Evolutionary conservation across 1,140 invertebrate species (phyloP).

Genomic region (Eueides isabella): DNA sequence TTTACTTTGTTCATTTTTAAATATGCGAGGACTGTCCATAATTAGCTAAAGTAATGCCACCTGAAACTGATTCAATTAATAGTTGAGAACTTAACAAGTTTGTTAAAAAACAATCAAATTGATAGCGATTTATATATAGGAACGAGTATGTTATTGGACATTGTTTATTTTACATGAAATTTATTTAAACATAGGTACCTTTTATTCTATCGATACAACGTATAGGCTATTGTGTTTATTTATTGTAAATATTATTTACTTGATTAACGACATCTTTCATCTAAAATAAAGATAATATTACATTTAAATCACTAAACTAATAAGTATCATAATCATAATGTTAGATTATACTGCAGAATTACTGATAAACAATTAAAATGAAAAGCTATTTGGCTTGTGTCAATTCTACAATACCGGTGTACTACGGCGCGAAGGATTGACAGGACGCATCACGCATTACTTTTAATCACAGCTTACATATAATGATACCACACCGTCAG

Average conservation of each 20-base stretch:
- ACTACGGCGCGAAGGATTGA: neutral
- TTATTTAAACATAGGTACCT: neutral
- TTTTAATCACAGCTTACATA: neutral
- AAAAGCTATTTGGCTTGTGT: no score
- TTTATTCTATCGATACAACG: neutral
- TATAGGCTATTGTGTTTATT: neutral
- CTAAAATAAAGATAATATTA: neutral
- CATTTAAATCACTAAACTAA: neutral
- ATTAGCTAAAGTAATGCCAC: neutral
- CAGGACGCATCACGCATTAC: neutral
- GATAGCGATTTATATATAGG: neutral
- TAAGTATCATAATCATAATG: neutral
- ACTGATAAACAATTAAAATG: no score
- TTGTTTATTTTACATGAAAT: neutral
- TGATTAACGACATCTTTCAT: neutral
- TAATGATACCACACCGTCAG: no score
- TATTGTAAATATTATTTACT: constrained; percentile 7
- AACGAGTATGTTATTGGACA: neutral
- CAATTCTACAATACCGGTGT: constrained; percentile 4
- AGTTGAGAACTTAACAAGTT: no score
- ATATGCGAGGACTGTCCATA: neutral
- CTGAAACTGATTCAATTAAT: no score
- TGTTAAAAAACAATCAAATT: neutral
- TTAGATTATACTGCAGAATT: no score
- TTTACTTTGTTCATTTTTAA: neutral